Evolutionary conservation across 2,113 vertebrate species (phyloP), one percentile per base, ranked within the genome.

Genomic region (Nyctereutes procyonoides): DNA sequence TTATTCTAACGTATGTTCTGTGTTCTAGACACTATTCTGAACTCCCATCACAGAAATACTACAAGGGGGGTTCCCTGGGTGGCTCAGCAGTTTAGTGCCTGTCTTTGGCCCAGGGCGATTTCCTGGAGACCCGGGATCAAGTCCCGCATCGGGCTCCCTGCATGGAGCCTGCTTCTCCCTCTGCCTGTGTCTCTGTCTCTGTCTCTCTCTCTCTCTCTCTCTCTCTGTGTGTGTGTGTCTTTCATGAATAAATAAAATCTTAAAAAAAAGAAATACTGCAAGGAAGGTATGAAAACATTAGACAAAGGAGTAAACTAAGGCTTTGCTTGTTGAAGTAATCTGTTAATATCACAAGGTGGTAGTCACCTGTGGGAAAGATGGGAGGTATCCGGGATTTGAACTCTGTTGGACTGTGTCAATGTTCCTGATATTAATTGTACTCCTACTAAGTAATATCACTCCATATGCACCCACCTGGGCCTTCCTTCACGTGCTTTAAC

Each of bases 401-500:
- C 88, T 67, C 56, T 83, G 15, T 56, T 0, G 9, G n/a, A 62
- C n/a, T 51, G 24, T 26, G 22, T 63, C 26, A 77, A 1, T 55
- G 26, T 15, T 62, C 3, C 13, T 48, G 24, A 28, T 56, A 19
- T 28, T 43, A 14, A 84, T n/a, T 16, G 6, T 9, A 30, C 11
- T 43, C 14, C 15, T 83, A 28, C 22, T 58, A 63, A 63, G 35
- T 63, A 74, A 35, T 16, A 4, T 20, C 35, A 13, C 9, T 76
- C 4, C 6, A 16, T 5, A 20, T 10, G 2, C 0, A 0, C 16
- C 3, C n/a, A 79, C 1, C 3, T 60, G 32, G 60, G 16, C 0
- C 43, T 30, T 85, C 12, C 3, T n/a, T 58, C 30, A 73, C 12
- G 2, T 48, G 14, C 13, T 63, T 69, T 58, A 58, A 80, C 30